Evolutionary conservation across 1,140 invertebrate species (phyloP).

Genomic region (Neodiprion virginianus): DNA sequence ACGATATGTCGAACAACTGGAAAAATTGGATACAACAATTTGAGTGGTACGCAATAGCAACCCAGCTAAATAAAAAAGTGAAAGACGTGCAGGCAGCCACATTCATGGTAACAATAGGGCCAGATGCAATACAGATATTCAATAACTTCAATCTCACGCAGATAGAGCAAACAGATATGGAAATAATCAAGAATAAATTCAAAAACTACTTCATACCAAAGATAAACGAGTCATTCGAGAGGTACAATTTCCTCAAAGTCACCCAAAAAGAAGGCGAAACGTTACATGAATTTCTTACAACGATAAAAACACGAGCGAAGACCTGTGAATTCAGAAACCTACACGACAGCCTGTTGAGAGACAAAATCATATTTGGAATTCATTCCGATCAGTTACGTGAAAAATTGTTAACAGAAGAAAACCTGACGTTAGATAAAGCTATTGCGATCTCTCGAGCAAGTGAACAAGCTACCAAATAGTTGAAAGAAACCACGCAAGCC

Average conservation of each 20-base stretch:
- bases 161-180: slow-evolving; percentile 5
- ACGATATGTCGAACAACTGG: slow-evolving; percentile 10
- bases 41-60: slow-evolving; percentile 18
- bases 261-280: slow-evolving; percentile 38
- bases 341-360: slow-evolving; percentile 43
- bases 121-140: slow-evolving; percentile 1
- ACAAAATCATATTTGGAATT: slow-evolving; percentile 47
- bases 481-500: slow-evolving; percentile 21
- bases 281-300: slow-evolving; percentile 39
- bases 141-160: slow-evolving; percentile 1
- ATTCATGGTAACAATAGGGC: slow-evolving; percentile 15
- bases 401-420: slow-evolving; percentile 40
- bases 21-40: slow-evolving; percentile 21
- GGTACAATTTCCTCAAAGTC: slow-evolving; percentile 38
- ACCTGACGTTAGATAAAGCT: slow-evolving; percentile 39
- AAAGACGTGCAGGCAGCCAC: neutral
- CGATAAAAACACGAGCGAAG: slow-evolving; percentile 34
- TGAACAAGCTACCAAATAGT: slow-evolving; percentile 26
- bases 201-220: slow-evolving; percentile 37
- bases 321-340: slow-evolving; percentile 39
- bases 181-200: slow-evolving; percentile 24
- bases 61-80: slow-evolving; percentile 11
- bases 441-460: slow-evolving; percentile 33
- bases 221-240: slow-evolving; percentile 27
- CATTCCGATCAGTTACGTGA: slow-evolving; percentile 40